Conservation (phyloP, 2,797 vertebrate species). For the Anomalospiza imberbis region DNA sequence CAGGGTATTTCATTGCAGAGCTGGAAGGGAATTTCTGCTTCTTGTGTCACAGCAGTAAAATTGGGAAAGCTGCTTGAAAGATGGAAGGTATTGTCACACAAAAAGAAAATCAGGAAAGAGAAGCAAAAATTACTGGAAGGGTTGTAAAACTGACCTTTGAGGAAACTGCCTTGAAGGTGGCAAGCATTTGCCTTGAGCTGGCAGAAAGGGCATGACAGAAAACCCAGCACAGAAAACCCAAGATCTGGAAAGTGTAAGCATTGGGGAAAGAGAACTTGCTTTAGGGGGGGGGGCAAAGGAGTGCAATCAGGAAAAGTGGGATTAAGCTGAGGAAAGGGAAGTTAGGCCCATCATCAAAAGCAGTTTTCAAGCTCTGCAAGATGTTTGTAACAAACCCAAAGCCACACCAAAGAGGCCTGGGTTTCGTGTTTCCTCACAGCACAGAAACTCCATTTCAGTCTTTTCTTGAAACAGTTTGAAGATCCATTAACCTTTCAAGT, state of each 20-base stretch:
- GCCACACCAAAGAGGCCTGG: conserved; percentile 33
- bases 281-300: not conserved
- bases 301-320: conserved; percentile 25
- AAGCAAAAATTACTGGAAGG: not conserved
- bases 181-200: not conserved
- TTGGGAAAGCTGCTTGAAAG: not conserved
- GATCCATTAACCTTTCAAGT: conserved; percentile 41
- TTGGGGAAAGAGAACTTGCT: not conserved
- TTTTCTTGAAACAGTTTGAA: not conserved
- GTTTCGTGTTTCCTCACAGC: conserved; percentile 19
- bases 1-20: not conserved
- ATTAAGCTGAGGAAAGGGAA: conserved; percentile 33
- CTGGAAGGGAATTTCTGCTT: not conserved
- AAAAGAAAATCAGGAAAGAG: not conserved
- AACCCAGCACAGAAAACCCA: not conserved
- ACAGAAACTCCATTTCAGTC: not conserved
- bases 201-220: not conserved
- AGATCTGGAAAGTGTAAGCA: not conserved
- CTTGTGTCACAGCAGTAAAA: not conserved
- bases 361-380: conserved; percentile 9
- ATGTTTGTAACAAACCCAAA: conserved; percentile 48
- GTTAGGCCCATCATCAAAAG: conserved; percentile 23
- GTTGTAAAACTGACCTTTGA: not conserved
- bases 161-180: not conserved
- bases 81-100: not conserved